Percentiles rank a stretch among this genome's conserved stretches.
Conservation (phyloP, 2,888 invertebrate species). For the Ashinkailepas kermadecensis region DNA sequence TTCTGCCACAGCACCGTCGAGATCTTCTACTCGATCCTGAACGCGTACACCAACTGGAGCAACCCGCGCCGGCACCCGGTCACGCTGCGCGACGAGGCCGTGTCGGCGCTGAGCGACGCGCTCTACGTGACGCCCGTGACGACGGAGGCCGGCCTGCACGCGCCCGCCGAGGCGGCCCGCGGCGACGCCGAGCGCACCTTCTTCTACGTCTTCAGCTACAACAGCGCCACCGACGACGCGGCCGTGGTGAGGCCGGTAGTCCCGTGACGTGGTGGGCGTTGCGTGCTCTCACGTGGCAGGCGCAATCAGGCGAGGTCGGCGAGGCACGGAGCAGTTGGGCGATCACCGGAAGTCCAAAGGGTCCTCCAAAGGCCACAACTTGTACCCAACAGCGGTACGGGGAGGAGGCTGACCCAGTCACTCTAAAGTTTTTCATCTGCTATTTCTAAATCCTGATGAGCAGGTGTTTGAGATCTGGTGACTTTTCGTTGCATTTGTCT, state of each 20-base stretch:
- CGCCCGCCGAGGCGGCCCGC: slow-evolving; percentile 26
- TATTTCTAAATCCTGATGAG: too few relatives aligned
- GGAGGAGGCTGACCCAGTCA: too few relatives aligned
- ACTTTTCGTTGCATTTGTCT: too few relatives aligned
- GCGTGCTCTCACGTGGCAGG: too few relatives aligned
- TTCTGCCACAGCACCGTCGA: slow-evolving; percentile 71
- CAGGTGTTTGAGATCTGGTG: too few relatives aligned
- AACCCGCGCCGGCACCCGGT: slow-evolving; percentile 80
- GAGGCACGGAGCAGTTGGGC: too few relatives aligned
- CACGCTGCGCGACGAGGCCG: slow-evolving; percentile 77
- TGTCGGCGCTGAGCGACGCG: slow-evolving; percentile 87
- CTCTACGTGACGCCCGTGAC: slow-evolving; percentile 75
- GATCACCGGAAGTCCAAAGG: too few relatives aligned
- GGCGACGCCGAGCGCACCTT: slow-evolving; percentile 29
- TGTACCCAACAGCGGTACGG: too few relatives aligned
- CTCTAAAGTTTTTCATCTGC: too few relatives aligned
- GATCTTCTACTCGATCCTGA: slow-evolving; percentile 91
- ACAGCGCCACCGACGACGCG: neutral
- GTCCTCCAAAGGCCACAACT: too few relatives aligned
- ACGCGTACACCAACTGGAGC: slow-evolving; percentile 98
- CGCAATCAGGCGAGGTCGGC: too few relatives aligned
- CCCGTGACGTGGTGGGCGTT: neutral
- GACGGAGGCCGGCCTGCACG: slow-evolving; percentile 47
- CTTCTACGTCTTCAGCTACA: slow-evolving; percentile 33
- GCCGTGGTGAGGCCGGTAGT: slow-evolving; percentile 23